Base-by-base conservation (phyloP, 2,797 vertebrate species). In the Chelon auratus region DNA sequence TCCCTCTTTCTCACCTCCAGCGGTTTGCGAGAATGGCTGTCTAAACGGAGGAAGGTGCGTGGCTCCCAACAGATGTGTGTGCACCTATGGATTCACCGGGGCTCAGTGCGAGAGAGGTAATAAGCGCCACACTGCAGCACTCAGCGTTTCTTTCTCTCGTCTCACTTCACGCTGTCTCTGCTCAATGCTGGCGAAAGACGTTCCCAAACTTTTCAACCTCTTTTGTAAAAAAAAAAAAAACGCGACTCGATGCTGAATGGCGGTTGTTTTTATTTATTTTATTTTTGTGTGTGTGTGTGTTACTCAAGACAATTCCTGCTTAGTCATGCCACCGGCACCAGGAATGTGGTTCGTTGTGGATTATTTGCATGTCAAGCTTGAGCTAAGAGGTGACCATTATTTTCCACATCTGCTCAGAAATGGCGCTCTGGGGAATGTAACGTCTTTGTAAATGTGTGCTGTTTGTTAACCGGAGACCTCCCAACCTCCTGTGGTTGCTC, bases 51-150 rank as follows among this genome's bases (percentile, higher is more conserved):
- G 98, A 75, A 93, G 97, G 24, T 99, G 98, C 0, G 97, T 99
- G n/a, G 97, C 96, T 60, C 97, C 97, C 0, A 99, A 99, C 87
- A 94, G 97, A 85, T 99, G 97, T 51, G 97, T 98, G 0, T 99
- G 98, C 80, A 97, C 96, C 0, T 99, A 99, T 0, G 97, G 98
- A 88, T 99, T 99, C 76, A 99, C 98, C 1, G 98, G 98, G 71
- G 95, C 97, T 36, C 98, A 99, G 94, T 99, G 97, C 69, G 97
- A 99, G 93, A 94, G 97, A 98, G 98, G 98, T 99, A 96, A 93
- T 0, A 24, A 67, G 13, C n/a, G 10, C 22, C 61, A 48, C 51
- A 26, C 58, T 18, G 26, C 60, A 24, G 4, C 5, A 12, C 75
- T 62, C 62, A 24, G 45, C 40, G 8, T 63, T 81, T 71, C 74